phyloP scores from a whole-genome alignment of 2,888 invertebrate species.

The Netelia virgata region DNA sequence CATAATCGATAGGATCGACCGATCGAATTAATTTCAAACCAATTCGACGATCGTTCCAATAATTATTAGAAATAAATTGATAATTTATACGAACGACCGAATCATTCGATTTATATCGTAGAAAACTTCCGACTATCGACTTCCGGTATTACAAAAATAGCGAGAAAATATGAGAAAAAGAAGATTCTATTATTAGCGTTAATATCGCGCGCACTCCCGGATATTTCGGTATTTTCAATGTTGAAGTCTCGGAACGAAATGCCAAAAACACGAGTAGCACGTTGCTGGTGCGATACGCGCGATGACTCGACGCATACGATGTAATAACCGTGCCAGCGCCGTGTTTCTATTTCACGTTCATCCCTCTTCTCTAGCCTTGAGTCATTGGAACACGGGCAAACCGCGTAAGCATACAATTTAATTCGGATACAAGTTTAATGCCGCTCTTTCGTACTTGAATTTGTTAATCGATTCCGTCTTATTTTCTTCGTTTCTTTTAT shows the following conservation, averaged over 20 bases:
- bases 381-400: conserved; percentile 48
- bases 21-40: too few species aligned
- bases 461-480: too few species aligned
- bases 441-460: conserved; percentile 1
- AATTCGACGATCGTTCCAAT: too few species aligned
- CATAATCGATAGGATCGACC: not conserved
- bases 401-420: conserved; percentile 70
- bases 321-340: conserved; percentile 78
- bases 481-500: too few species aligned
- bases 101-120: too few species aligned
- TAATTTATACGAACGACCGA: too few species aligned
- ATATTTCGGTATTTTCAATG: conserved; percentile 57
- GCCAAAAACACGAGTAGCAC: conserved; percentile 45
- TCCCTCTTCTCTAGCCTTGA: conserved; percentile 74
- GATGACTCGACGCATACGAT: conserved; percentile 54
- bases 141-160: too few species aligned
- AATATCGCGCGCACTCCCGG: not conserved
- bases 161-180: too few species aligned
- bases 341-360: conserved; percentile 80
- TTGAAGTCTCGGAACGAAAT: conserved; percentile 36
- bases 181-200: too few species aligned
- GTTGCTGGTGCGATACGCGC: conserved; percentile 14
- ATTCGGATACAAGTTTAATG: conserved; percentile 66
- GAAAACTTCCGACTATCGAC: too few species aligned
- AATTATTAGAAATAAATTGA: too few species aligned